These are phyloP conservation scores for Hydrolagus affinis DNA, from an alignment of 2,113 vertebrate species.

Conservation along the genomic window DNA sequence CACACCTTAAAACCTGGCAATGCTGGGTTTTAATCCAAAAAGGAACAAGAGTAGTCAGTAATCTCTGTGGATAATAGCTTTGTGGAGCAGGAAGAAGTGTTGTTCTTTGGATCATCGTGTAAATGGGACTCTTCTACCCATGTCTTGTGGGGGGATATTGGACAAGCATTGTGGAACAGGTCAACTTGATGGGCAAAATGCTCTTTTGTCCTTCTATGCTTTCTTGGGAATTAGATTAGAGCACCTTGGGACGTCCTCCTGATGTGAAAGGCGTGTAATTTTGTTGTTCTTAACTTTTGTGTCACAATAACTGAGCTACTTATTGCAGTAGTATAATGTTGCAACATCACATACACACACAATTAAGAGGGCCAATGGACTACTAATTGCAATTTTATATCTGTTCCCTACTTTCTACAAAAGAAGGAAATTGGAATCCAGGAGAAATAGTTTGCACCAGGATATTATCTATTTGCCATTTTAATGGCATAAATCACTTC, in stretches of 20 bases:
- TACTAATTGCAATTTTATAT: constrained; percentile 1
- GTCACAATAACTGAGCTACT: too few species aligned
- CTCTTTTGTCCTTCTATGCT: neutral
- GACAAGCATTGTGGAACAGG: neutral
- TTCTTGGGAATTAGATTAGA: too few species aligned
- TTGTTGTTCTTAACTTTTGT: too few species aligned
- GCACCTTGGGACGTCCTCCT: too few species aligned
- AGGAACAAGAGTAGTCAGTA: too few species aligned
- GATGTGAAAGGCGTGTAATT: too few species aligned
- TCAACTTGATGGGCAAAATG: neutral
- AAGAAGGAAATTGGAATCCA: constrained; percentile 5
- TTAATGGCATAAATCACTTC: neutral
- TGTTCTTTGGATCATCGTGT: too few species aligned
- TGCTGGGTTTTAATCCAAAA: too few species aligned
- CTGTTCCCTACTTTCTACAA: neutral
- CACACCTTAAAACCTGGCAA: too few species aligned
- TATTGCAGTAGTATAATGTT: neutral
- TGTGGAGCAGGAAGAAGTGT: too few species aligned
- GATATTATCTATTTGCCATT: constrained; percentile 27
- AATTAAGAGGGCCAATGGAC: neutral
- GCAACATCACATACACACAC: neutral
- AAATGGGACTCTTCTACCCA: too few species aligned
- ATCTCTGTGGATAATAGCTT: too few species aligned
- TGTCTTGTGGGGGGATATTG: neutral
- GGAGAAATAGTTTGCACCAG: constrained; percentile 3